These are phyloP conservation scores for Trialeurodes vaporariorum DNA, from an alignment of 1,140 invertebrate species.

Conservation along the genomic window DNA sequence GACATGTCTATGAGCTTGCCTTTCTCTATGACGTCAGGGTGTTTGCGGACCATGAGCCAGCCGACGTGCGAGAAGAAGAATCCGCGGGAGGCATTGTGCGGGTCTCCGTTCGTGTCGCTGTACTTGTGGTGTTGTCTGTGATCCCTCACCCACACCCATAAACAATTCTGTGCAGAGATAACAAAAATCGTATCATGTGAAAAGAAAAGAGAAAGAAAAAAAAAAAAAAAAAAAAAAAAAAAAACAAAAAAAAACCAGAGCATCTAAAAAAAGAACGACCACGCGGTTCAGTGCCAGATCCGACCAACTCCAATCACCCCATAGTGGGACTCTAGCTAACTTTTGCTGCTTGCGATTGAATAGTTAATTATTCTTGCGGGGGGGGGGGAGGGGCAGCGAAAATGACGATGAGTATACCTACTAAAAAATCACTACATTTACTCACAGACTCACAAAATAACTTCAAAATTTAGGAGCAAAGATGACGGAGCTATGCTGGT, in stretches of 20 bases:
- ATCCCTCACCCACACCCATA: constrained; percentile 42
- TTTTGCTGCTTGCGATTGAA: too few relatives aligned
- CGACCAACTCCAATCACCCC: too few relatives aligned
- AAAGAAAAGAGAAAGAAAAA: too few relatives aligned
- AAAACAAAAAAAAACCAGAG: neutral
- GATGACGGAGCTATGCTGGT: too few relatives aligned
- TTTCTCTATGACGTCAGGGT: constrained; percentile 48
- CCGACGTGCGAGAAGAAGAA: constrained; percentile 57
- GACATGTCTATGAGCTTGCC: constrained; percentile 57
- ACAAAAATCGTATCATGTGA: too few relatives aligned
- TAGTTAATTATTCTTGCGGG: too few relatives aligned
- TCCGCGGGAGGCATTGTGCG: constrained; percentile 49
- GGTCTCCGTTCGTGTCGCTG: constrained; percentile 51
- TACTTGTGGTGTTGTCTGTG: constrained; percentile 54
- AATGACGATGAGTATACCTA: too few relatives aligned
- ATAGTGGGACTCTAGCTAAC: too few relatives aligned
- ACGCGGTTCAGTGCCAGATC: neutral
- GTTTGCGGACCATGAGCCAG: constrained; percentile 50
- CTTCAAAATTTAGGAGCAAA: too few relatives aligned
- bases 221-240: neutral
- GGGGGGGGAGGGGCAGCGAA: too few relatives aligned
- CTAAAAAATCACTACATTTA: too few relatives aligned
- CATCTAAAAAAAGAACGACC: neutral
- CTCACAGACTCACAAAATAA: too few relatives aligned
- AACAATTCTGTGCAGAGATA: constrained; percentile 29